Conservation (phyloP, 2,113 vertebrate genomes). For the Tupaia chinensis region DNA sequence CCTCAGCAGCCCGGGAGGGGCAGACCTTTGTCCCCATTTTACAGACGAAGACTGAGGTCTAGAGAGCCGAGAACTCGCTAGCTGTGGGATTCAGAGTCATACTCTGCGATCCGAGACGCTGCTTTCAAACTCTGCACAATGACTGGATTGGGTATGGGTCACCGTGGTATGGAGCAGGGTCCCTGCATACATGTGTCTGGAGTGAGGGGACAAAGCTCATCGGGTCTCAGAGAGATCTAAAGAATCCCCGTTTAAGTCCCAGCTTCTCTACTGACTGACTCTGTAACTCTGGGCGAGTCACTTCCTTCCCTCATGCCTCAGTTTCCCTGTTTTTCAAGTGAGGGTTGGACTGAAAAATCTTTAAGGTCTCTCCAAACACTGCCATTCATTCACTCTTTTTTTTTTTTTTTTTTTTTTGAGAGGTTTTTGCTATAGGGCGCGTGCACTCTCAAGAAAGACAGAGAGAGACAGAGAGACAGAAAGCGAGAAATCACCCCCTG, state of each 20-base stretch:
- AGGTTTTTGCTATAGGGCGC: too few species aligned
- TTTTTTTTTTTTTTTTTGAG: too few species aligned
- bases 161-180: accelerated
- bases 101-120: not conserved
- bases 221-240: not conserved
- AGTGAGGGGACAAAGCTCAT: not conserved
- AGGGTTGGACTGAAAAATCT: not conserved
- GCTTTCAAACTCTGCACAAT: not conserved
- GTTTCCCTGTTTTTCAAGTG: not conserved
- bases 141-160: not conserved
- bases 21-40: not conserved
- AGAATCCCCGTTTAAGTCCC: not conserved
- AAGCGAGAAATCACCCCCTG: too few species aligned
- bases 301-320: not conserved
- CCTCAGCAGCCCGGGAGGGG: not conserved
- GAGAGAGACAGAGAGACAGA: too few species aligned
- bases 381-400: not conserved
- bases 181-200: not conserved
- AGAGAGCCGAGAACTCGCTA: not conserved
- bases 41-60: not conserved
- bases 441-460: too few species aligned
- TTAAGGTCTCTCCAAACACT: not conserved
- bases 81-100: not conserved
- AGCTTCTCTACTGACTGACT: not conserved
- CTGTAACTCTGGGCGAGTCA: not conserved